These are phyloP conservation scores for Agraylea sexmaculata DNA, from an alignment of 1,140 invertebrate species.

Conservation along the genomic window DNA sequence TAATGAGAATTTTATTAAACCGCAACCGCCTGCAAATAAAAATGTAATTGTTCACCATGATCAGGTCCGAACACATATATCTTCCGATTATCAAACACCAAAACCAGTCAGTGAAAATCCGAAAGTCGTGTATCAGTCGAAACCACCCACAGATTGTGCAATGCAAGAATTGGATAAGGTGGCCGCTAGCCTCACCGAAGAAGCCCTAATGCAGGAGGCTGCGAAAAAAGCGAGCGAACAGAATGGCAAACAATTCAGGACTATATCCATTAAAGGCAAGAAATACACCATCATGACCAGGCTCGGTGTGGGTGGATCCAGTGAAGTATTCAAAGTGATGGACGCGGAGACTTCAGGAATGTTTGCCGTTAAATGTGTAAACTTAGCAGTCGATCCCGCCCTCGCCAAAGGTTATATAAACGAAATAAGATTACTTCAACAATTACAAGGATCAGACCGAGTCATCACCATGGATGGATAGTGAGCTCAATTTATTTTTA, in stretches of 20 bases:
- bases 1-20: too few species aligned
- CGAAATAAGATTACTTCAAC: conserved; percentile 77
- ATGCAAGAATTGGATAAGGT: too few species aligned
- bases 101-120: too few species aligned
- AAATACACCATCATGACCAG: conserved; percentile 38
- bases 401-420: conserved; percentile 74
- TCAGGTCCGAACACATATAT: too few species aligned
- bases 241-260: conserved; percentile 33
- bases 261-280: conserved; percentile 35
- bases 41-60: too few species aligned
- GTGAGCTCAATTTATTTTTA: conserved; percentile 48
- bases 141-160: too few species aligned
- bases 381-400: conserved; percentile 58
- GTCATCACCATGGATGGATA: conserved; percentile 82
- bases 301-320: conserved; percentile 35
- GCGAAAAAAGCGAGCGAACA: too few species aligned
- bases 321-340: conserved; percentile 39
- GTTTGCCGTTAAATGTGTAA: conserved; percentile 45
- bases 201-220: too few species aligned
- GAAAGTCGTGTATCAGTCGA: too few species aligned
- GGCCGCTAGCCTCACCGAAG: too few species aligned
- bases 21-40: too few species aligned
- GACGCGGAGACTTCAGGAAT: conserved; percentile 33
- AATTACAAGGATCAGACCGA: conserved; percentile 67
- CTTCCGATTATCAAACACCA: too few species aligned